Base-by-base conservation (phyloP, 2,797 vertebrate genomes). In the Cuniculus paca region DNA sequence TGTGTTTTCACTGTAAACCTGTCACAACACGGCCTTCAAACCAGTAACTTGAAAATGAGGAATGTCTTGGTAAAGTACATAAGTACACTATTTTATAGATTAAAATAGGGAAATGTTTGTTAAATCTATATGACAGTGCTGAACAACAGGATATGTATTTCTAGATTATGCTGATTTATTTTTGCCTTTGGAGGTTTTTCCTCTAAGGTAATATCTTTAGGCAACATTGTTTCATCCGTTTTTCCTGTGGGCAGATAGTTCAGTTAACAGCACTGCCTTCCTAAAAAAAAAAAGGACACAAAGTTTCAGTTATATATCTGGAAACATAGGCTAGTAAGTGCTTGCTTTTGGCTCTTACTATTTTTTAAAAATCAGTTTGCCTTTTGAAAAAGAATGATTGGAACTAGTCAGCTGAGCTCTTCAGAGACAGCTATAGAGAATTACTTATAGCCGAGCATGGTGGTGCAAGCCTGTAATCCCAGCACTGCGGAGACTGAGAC, bases 391-490 rank as follows among this genome's bases (percentile, higher is more conserved):
- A 93, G 80, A 79, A 93, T 91, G 52, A 92, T 98, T 98, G 96
- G 96, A 97, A 96, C 92, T 96, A 96, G 97, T 97, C 95, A 94
- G 96, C 96, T 75, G 97, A 97, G 96, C 94, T 5, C 93, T 97
- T 91, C 92, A 45, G 75, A 97, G 95, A 96, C 97, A 98, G 94
- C 95, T 98, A 96, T 97, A 97, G 97, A 98, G 97, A 98, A 98
- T 98, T 98, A 98, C 98, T 98, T 98, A 98, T 93, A 95, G 96
- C n/a, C n/a, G n/a, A n/a, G n/a, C n/a, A n/a, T n/a, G n/a, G n/a
- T n/a, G n/a, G n/a, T n/a, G n/a, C n/a, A n/a, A n/a, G n/a, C n/a
- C n/a, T n/a, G n/a, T n/a, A n/a, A n/a, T n/a, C n/a, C n/a, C n/a
- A n/a, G n/a, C n/a, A n/a, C n/a, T n/a, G n/a, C n/a, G n/a, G n/a